A percentile compares a stretch with the other conserved stretches of the same genome.
phyloP scores from a whole-genome alignment of 2,888 invertebrate genomes.

The Drosophila tripunctata region DNA sequence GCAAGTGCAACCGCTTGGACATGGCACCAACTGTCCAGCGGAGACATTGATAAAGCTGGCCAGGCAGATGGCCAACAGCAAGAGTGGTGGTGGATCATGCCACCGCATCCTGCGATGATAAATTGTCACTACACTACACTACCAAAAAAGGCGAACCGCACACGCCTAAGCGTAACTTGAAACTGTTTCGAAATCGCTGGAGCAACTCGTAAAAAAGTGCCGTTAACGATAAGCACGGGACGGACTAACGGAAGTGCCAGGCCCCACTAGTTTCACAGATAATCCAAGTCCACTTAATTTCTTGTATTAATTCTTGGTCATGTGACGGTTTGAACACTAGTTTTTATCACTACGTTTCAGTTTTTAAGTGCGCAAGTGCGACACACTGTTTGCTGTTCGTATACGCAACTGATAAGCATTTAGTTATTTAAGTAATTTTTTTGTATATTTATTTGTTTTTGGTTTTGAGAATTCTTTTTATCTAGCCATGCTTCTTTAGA shows the following conservation, averaged over 20 bases:
- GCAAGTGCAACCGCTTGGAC: constrained; percentile 82
- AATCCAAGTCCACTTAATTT: neutral
- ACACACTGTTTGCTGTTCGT: constrained; percentile 6
- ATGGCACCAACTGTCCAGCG: constrained; percentile 44
- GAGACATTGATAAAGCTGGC: constrained; percentile 24
- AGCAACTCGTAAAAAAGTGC: neutral
- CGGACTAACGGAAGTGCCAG: constrained; percentile 25
- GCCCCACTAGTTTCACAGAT: constrained; percentile 19
- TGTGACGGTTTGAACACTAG: constrained; percentile 1
- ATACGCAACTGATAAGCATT: constrained; percentile 4
- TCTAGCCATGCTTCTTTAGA: neutral
- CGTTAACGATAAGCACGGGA: neutral
- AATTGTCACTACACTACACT: neutral
- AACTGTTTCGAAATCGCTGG: constrained; percentile 14
- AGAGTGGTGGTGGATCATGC: constrained; percentile 9
- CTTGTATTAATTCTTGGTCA: constrained; percentile 6
- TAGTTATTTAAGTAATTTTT: neutral
- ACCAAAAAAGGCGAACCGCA: neutral
- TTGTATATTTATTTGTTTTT: neutral
- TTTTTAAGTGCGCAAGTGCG: constrained; percentile 47
- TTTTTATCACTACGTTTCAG: constrained; percentile 10
- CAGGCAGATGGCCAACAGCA: constrained; percentile 30
- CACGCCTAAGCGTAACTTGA: neutral
- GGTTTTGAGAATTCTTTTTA: constrained; percentile 6
- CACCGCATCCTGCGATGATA: constrained; percentile 34